Conservation (phyloP, 1,140 invertebrate species). For the Penaeus chinensis region DNA sequence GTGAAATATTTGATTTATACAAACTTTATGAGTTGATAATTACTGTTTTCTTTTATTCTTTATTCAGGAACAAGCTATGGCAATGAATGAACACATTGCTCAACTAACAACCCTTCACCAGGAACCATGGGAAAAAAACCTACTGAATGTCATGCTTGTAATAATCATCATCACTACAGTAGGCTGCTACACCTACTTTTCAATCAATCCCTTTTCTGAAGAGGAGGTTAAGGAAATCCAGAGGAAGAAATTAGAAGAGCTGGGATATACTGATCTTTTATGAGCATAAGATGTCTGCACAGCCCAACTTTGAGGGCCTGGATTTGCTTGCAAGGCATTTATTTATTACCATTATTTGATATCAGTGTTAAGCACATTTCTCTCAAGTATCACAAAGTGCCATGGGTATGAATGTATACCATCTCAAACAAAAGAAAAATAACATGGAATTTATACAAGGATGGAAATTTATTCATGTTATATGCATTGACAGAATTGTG, state of each 20-base stretch:
- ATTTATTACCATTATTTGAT: too few relatives aligned
- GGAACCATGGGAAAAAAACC: conserved; percentile 56
- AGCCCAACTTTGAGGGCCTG: too few relatives aligned
- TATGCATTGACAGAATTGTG: too few relatives aligned
- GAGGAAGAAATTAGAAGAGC: conserved; percentile 35
- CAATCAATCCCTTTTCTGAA: conserved; percentile 62
- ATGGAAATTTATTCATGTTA: too few relatives aligned
- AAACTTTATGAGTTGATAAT: too few relatives aligned
- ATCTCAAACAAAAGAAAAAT: too few relatives aligned
- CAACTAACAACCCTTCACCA: conserved; percentile 59
- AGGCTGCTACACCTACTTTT: conserved; percentile 56
- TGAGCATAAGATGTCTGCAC: not conserved
- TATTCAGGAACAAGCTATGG: conserved; percentile 30
- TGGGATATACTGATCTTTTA: conserved; percentile 48
- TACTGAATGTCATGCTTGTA: conserved; percentile 61
- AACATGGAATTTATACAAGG: too few relatives aligned
- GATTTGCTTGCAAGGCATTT: too few relatives aligned
- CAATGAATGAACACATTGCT: conserved; percentile 50
- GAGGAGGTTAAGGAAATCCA: conserved; percentile 58
- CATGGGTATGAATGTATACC: too few relatives aligned
- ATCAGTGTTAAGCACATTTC: too few relatives aligned
- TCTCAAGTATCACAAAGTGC: too few relatives aligned
- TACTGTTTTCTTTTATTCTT: not conserved
- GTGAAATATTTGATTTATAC: too few relatives aligned
- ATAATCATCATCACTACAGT: conserved; percentile 54